Percentiles rank a stretch among this genome's conserved stretches.
Evolutionary conservation across 2,113 vertebrate species (phyloP).

Genomic region (Panthera tigris): DNA sequence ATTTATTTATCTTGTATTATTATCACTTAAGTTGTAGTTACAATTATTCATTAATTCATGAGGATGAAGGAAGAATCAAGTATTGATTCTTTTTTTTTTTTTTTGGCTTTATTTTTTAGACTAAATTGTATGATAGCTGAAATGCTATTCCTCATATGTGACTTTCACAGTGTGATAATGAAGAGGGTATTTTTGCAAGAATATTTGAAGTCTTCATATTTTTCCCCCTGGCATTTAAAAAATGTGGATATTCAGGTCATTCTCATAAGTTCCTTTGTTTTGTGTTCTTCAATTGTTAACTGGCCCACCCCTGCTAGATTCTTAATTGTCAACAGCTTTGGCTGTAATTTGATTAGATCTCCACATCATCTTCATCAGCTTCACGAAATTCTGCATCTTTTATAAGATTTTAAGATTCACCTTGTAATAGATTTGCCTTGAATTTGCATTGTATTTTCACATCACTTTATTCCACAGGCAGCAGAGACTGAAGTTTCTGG

Average conservation of each 20-base stretch:
- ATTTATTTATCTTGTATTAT: slow-evolving; percentile 2
- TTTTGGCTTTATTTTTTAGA: background rate
- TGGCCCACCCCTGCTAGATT: background rate
- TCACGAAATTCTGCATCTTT: background rate
- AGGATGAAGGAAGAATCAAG: slow-evolving; percentile 1
- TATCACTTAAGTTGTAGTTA: slow-evolving; percentile 23
- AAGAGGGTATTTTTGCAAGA: slow-evolving; percentile 32
- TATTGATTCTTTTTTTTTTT: background rate
- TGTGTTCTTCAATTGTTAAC: background rate
- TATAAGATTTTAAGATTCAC: background rate
- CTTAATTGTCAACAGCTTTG: background rate
- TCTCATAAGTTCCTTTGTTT: background rate
- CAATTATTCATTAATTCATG: background rate
- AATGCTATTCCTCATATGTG: background rate
- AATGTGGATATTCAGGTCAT: background rate
- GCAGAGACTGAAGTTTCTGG: background rate
- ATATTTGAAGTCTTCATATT: background rate
- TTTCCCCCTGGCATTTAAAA: background rate
- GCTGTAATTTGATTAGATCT: background rate
- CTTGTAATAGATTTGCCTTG: background rate
- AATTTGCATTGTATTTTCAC: background rate
- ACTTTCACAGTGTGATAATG: background rate
- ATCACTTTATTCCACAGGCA: background rate
- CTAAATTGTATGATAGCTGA: background rate
- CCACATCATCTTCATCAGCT: background rate